Evolutionary conservation across 2,888 invertebrate species (phyloP).

Genomic region (Rutpela maculata): DNA sequence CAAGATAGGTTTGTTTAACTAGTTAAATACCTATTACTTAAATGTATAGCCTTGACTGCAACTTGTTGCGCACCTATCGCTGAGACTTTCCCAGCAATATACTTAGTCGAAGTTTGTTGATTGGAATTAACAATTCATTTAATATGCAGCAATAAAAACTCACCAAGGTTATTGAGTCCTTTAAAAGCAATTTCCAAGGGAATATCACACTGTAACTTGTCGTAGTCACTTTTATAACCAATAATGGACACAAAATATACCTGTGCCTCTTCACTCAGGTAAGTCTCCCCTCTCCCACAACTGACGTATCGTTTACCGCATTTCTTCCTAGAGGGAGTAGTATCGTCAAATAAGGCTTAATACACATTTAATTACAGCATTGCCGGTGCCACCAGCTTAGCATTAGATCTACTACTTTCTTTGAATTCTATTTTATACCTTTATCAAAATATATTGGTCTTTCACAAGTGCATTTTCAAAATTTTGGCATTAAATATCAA

Average conservation of each 20-base stretch:
- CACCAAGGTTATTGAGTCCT: constrained; percentile 46
- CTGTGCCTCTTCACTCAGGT: constrained; percentile 54
- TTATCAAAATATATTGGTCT: too few species aligned
- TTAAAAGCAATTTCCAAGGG: constrained; percentile 28
- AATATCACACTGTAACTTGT: constrained; percentile 44
- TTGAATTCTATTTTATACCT: too few species aligned
- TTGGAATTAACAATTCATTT: constrained; percentile 33
- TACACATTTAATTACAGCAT: constrained; percentile 50
- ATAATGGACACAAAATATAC: constrained; percentile 56
- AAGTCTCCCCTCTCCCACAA: constrained; percentile 46
- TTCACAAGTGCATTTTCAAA: too few species aligned
- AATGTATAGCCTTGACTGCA: constrained; percentile 54
- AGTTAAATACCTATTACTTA: neutral
- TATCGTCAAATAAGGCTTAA: constrained; percentile 41
- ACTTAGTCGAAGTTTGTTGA: constrained; percentile 11
- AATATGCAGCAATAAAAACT: constrained; percentile 30
- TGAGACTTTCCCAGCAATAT: constrained; percentile 13
- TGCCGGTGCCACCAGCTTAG: constrained; percentile 15
- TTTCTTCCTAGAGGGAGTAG: constrained; percentile 36
- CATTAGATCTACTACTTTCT: neutral
- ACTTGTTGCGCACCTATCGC: constrained; percentile 59
- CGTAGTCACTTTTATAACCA: constrained; percentile 50
- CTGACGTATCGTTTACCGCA: constrained; percentile 38
- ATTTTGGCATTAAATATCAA: too few species aligned
- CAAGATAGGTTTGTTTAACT: constrained; percentile 4